Evolutionary conservation across 1,140 invertebrate species (phyloP), one percentile per base, ranked within the genome.

Genomic region (Belonocnema kinseyi): DNA sequence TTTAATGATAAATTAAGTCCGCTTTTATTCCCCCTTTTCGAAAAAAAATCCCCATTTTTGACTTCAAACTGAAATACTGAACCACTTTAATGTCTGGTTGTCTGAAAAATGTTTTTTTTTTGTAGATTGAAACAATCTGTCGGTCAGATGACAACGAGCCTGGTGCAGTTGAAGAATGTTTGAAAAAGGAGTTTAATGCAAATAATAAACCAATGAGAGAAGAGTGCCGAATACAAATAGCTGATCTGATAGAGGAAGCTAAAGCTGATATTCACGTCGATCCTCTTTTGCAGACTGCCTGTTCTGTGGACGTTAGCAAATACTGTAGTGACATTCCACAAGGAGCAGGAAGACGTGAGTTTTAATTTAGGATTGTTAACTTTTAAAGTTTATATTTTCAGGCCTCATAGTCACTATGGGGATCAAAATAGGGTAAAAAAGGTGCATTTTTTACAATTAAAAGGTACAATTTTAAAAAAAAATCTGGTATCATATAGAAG

Each of bases 331-430:
- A 96, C 86, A 92, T 98, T 17, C 92, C 94, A 58, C 95, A 96
- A 88, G 98, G 98, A 74, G 95, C 96, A 86, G 97, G 97, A 77
- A 93, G 96, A 93, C 94, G 96, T 97, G 91, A 92, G 94, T 93
- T 72, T 75, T 77, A 54, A 53, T 52, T 73, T 50, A 16, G 56
- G n/a, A 74, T 75, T 61, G 21, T 56, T 26, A 46, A 71, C 74
- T 33, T 19, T 17, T 40, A 50, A 56, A 56, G 10, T 72, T 72
- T 77, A 5, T 33, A 76, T 26, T 26, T 26, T 1, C 3, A 26
- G 26, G 26, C 26, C 26, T 26, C 26, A 26, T 3, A 33, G 2
- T 5, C 26, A 0, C 5, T 33, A 33, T 33, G 3, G 3, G 26
- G 5, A 33, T 33, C 2, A 33, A 33, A 33, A 33, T 33, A 33